These are phyloP conservation scores for Heliconius cydno DNA, from an alignment of 2,888 invertebrate genomes.

Conservation along the genomic window DNA sequence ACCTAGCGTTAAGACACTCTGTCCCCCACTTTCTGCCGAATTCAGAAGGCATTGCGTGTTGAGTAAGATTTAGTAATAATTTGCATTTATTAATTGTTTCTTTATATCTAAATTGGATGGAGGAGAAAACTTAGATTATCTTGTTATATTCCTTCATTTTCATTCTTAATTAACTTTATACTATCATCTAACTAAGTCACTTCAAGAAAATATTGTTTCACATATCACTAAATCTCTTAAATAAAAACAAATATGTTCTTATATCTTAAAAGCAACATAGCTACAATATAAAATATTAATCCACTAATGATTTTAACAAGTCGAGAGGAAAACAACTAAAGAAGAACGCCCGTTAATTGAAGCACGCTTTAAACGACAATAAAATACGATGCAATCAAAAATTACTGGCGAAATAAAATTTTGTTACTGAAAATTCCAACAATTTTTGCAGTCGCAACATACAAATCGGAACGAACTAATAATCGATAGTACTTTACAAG, in stretches of 20 bases:
- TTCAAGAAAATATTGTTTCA: background rate
- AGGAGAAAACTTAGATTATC: too few relatives aligned
- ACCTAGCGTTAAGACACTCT: too few relatives aligned
- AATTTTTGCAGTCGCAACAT: slow-evolving; percentile 34
- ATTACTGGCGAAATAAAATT: background rate
- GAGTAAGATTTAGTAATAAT: too few relatives aligned
- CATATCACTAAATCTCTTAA: background rate
- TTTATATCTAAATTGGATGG: too few relatives aligned
- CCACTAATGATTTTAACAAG: background rate
- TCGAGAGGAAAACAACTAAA: background rate
- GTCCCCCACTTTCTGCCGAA: too few relatives aligned
- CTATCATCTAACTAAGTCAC: background rate
- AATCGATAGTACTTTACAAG: slow-evolving; percentile 45
- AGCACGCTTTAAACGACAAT: slow-evolving; percentile 2
- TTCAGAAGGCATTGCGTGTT: too few relatives aligned
- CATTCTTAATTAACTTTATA: too few relatives aligned
- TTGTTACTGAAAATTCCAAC: slow-evolving; percentile 19
- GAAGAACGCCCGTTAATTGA: background rate
- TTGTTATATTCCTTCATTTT: too few relatives aligned
- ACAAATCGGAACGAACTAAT: slow-evolving; percentile 44
- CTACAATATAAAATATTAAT: background rate
- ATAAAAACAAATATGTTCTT: background rate
- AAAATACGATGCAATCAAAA: slow-evolving; percentile 5
- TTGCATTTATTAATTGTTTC: too few relatives aligned
- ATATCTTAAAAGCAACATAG: background rate